Percentiles rank a stretch among this genome's conserved stretches.
Conservation (phyloP, 2,797 vertebrate species). For the Silurus lanzhouensis region DNA sequence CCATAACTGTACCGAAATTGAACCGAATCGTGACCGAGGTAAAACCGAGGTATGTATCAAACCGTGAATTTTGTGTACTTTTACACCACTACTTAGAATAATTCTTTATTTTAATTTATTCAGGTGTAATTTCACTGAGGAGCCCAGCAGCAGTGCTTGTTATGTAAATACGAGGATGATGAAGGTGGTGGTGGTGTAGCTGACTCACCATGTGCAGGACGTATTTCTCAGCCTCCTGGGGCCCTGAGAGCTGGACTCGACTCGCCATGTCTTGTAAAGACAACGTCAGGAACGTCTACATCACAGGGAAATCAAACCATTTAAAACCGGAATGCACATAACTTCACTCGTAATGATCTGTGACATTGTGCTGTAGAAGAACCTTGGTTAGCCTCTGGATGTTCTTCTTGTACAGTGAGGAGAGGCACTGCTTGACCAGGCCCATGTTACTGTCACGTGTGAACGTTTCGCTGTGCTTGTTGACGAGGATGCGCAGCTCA, state of each 20-base stretch:
- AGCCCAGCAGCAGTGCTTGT: background rate
- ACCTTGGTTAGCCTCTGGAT: conserved; percentile 99
- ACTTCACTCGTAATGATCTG: background rate
- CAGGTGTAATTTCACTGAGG: background rate
- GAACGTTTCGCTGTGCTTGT: conserved; percentile 93
- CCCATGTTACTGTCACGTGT: conserved; percentile 95
- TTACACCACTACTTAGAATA: no score
- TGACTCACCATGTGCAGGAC: conserved; percentile 95
- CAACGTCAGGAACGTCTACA: conserved; percentile 94
- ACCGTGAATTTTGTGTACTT: no score
- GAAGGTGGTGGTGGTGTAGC: background rate
- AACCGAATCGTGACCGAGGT: no score
- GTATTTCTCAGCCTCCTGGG: conserved; percentile 98
- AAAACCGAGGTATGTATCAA: no score
- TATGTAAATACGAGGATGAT: background rate
- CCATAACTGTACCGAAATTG: no score
- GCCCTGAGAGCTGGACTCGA: conserved; percentile 93
- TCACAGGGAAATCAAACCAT: background rate
- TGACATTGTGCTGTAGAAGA: background rate
- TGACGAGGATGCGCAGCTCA: conserved; percentile 90
- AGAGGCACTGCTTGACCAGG: conserved; percentile 96
- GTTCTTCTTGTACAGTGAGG: conserved; percentile 99
- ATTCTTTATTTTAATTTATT: background rate
- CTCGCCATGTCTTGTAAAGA: conserved; percentile 99
- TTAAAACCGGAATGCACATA: background rate